phyloP scores from a whole-genome alignment of 30 jellyfish, hydroid and myxozoan species.

The Catostylus mosaicus region DNA sequence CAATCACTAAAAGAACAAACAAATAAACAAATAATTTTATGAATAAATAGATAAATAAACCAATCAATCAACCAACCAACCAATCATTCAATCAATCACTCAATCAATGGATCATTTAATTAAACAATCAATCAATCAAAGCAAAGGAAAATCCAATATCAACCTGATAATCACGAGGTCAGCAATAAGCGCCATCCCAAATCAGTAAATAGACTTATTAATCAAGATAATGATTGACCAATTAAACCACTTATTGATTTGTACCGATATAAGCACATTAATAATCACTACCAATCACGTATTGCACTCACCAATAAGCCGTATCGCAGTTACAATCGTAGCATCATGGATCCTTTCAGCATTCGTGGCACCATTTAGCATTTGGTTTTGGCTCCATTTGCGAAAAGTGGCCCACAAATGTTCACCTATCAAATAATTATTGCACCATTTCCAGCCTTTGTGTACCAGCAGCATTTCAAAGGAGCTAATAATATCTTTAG shows the following conservation, averaged over 20 bases:
- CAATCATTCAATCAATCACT: not conserved
- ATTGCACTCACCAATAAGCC: slow-evolving; percentile 45
- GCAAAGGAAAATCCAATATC: not conserved
- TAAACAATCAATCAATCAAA: not conserved
- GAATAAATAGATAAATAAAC: too few relatives aligned
- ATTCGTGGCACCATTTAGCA: not conserved
- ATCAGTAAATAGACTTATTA: too few relatives aligned
- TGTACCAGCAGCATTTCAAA: slow-evolving; percentile 29
- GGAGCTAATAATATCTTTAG: slow-evolving; percentile 15
- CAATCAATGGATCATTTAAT: not conserved
- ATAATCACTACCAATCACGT: not conserved
- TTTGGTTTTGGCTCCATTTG: slow-evolving; percentile 47
- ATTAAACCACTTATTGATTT: too few relatives aligned
- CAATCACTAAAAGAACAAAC: too few relatives aligned
- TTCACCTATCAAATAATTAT: slow-evolving; percentile 46
- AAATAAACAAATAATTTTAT: too few relatives aligned
- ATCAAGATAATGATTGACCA: too few relatives aligned
- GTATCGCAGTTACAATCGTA: slow-evolving; percentile 36
- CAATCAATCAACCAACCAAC: not conserved
- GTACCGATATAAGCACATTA: too few relatives aligned
- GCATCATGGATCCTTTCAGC: slow-evolving; percentile 35
- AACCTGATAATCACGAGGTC: not conserved
- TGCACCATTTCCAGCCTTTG: slow-evolving; percentile 75
- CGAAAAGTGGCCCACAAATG: slow-evolving; percentile 58
- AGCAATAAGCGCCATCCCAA: not conserved